Base-by-base conservation (phyloP, 1,140 invertebrate genomes). In the Trichogramma pretiosum region DNA sequence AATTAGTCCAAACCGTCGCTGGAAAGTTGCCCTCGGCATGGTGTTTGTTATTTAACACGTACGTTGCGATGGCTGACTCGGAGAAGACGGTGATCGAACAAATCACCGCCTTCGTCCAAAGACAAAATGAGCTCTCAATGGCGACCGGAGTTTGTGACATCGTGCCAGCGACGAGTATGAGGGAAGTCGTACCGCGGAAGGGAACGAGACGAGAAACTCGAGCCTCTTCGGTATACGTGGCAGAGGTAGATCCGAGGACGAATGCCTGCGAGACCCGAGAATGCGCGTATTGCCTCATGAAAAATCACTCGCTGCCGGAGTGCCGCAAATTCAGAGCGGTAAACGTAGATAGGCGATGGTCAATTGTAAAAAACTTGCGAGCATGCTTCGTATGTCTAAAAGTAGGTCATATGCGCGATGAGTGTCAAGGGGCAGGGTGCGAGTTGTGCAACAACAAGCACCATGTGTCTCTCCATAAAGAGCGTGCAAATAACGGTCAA, bases 1-100 rank as follows among this genome's bases (percentile, higher is more conserved):
- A 47, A 9, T 23, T 47, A 17, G 10, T 40, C 3, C 32, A 36
- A 33, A 3, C 18, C 1, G 24, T 47, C 9, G 34, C 4, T 5
- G 23, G 10, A n/a, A 47, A 47, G 33, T n/a, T 47, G 22, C 38
- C 38, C 2, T 40, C 13, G 5, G 22, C 23, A n/a, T 26, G 24
- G 17, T 26, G 28, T 26, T 26, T 16, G 14, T 9, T 13, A 3
- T 40, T 26, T 16, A 40, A 40, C 5, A 10, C 10, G 17, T 40
- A 24, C 10, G 38, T 16, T 11, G 10, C 22, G 5, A 14, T n/a
- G 9, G 21, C 10, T 1, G 10, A 7, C 3, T 13, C 24, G 2
- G 22, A 40, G 17, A 17, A 35, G 9, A 14, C 5, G 14, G 19
- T 5, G 5, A 17, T 35, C 16, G 34, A 35, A 17, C 3, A 16